Evolutionary conservation across 1,140 invertebrate species (phyloP).

Genomic region (Saxidomus purpurata): DNA sequence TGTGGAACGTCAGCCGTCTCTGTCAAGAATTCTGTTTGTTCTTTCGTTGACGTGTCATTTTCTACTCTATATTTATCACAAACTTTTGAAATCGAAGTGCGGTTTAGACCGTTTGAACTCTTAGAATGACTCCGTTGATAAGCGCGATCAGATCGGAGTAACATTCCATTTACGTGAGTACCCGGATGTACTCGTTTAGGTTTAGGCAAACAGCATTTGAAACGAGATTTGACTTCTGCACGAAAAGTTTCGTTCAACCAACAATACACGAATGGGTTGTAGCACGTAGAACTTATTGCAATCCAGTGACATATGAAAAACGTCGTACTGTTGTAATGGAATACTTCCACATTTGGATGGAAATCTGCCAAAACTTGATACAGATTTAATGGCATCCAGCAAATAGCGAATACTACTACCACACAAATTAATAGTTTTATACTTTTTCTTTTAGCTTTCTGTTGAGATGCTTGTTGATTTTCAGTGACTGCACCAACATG

Average conservation of each 20-base stretch:
- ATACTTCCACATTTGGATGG: conserved; percentile 76
- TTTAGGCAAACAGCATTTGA: conserved; percentile 55
- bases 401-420: conserved; percentile 85
- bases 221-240: conserved; percentile 69
- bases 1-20: neutral
- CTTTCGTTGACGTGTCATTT: conserved; percentile 4
- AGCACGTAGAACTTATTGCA: conserved; percentile 87
- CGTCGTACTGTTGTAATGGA: conserved; percentile 73
- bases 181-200: conserved; percentile 67
- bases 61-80: conserved; percentile 25
- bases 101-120: neutral
- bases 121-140: conserved; percentile 39
- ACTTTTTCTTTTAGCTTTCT: conserved; percentile 81
- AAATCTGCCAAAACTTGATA: conserved; percentile 87
- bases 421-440: conserved; percentile 85
- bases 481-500: conserved; percentile 70
- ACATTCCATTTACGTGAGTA: conserved; percentile 51
- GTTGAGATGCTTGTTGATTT: conserved; percentile 68
- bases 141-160: conserved; percentile 35
- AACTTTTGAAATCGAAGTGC: neutral
- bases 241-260: conserved; percentile 85
- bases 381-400: conserved; percentile 87
- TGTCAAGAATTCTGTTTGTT: conserved; percentile 45
- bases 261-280: conserved; percentile 88
- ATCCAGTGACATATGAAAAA: conserved; percentile 87